These are phyloP conservation scores for Neogobius melanostomus DNA, from an alignment of 2,113 vertebrate genomes.

Conservation along the genomic window DNA sequence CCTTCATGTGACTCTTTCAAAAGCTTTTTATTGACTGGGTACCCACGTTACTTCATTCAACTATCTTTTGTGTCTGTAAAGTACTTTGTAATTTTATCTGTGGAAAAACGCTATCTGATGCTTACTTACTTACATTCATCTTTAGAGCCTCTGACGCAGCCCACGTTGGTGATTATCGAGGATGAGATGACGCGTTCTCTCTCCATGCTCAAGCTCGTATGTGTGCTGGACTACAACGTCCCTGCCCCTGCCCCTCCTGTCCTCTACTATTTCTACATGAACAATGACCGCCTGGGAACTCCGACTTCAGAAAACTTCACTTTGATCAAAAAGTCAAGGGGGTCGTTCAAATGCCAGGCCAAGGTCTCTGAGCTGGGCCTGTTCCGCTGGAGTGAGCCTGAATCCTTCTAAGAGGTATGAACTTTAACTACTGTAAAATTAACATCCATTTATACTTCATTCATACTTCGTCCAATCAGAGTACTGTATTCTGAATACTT, in stretches of 20 bases:
- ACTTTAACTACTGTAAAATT: too few species aligned
- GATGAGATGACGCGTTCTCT: background rate
- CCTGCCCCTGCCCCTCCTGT: slow-evolving; percentile 31
- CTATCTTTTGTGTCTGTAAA: too few species aligned
- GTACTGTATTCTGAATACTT: too few species aligned
- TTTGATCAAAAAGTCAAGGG: background rate
- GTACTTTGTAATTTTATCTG: too few species aligned
- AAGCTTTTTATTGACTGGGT: too few species aligned
- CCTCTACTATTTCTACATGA: slow-evolving; percentile 58
- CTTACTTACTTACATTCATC: background rate
- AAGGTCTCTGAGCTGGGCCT: slow-evolving; percentile 48
- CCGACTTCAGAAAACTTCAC: slow-evolving; percentile 11
- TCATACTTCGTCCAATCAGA: too few species aligned
- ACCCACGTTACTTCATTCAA: too few species aligned
- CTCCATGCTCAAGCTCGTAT: slow-evolving; percentile 39
- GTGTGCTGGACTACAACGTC: slow-evolving; percentile 51
- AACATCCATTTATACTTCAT: too few species aligned
- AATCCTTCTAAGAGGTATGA: slow-evolving; percentile 11
- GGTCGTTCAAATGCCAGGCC: slow-evolving; percentile 62
- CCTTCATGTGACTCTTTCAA: too few species aligned
- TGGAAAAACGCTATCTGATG: too few species aligned
- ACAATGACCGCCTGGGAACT: slow-evolving; percentile 20
- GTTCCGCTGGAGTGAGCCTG: slow-evolving; percentile 41
- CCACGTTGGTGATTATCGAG: slow-evolving; percentile 24
- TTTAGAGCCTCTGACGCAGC: slow-evolving; percentile 61